phyloP scores from a whole-genome alignment of 2,888 invertebrate species.

The Sialis lutaria region DNA sequence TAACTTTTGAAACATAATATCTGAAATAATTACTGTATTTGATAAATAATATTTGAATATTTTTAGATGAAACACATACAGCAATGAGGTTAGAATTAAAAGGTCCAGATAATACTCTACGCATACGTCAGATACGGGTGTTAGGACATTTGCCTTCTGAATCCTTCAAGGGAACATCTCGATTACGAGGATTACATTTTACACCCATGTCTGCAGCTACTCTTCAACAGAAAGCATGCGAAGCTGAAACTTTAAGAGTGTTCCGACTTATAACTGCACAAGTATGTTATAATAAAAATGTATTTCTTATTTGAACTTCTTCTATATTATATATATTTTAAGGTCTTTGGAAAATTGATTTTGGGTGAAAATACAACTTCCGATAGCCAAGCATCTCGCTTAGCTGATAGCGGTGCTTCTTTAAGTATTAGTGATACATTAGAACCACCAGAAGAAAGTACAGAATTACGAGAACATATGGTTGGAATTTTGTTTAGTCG shows the following conservation, averaged over 20 bases:
- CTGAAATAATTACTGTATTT: neutral
- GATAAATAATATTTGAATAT: neutral
- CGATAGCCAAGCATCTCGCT: neutral
- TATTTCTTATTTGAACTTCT: neutral
- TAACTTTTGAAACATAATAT: neutral
- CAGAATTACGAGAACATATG: slow-evolving; percentile 74
- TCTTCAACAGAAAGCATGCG: slow-evolving; percentile 75
- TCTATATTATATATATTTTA: slow-evolving; percentile 10
- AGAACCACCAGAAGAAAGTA: slow-evolving; percentile 29
- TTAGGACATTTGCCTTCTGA: slow-evolving; percentile 45
- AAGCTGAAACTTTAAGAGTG: slow-evolving; percentile 79
- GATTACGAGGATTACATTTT: neutral
- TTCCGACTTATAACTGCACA: slow-evolving; percentile 83
- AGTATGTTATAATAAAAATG: slow-evolving; percentile 26
- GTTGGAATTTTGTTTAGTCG: slow-evolving; percentile 91
- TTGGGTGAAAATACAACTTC: slow-evolving; percentile 37
- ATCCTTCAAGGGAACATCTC: slow-evolving; percentile 24
- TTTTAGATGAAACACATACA: slow-evolving; percentile 29
- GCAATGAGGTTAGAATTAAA: slow-evolving; percentile 68
- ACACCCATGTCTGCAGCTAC: slow-evolving; percentile 19
- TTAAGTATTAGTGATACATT: slow-evolving; percentile 19
- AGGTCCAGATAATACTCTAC: slow-evolving; percentile 78
- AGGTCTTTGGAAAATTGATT: slow-evolving; percentile 83
- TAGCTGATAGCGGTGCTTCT: slow-evolving; percentile 14
- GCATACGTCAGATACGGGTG: slow-evolving; percentile 68